phyloP scores from a whole-genome alignment of 2,888 invertebrate genomes.

The Rhorus exstirpatorius region DNA sequence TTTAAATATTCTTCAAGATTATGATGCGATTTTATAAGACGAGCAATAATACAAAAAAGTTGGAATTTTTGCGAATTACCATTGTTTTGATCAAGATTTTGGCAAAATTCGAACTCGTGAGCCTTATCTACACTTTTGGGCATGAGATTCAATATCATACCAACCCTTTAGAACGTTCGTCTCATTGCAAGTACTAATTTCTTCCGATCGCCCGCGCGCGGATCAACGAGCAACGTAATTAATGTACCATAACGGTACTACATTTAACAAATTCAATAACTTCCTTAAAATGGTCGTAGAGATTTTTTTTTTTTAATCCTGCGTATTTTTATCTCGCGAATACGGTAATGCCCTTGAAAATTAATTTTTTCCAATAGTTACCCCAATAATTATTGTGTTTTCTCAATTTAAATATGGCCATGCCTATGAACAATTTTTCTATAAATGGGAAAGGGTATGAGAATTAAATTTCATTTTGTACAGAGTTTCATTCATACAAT shows the following conservation, averaged over 20 bases:
- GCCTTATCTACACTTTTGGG: too few species aligned
- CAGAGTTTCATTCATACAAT: too few species aligned
- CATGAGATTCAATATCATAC: constrained; percentile 1
- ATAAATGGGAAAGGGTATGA: constrained; percentile 5
- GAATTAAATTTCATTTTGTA: too few species aligned
- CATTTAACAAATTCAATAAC: constrained; percentile 36
- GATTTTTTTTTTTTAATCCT: constrained; percentile 8
- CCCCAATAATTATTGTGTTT: constrained; percentile 8
- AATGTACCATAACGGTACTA: too few species aligned
- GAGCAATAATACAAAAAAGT: too few species aligned
- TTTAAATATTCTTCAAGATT: constrained; percentile 17
- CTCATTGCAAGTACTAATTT: constrained; percentile 2
- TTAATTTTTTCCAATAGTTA: constrained; percentile 20
- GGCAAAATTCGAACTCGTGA: constrained; percentile 11
- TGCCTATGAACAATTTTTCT: constrained; percentile 2
- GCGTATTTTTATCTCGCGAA: too few species aligned
- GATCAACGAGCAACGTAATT: neutral
- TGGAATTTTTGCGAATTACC: neutral
- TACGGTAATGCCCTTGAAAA: constrained; percentile 5
- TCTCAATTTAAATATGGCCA: constrained; percentile 9
- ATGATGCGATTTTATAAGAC: constrained; percentile 9
- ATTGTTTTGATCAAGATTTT: constrained; percentile 2
- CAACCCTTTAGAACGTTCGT: constrained; percentile 3
- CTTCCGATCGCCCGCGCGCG: constrained; percentile 1
- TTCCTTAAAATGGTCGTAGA: constrained; percentile 14